Conservation (phyloP, 2,888 invertebrate species). For the Neoascia interrupta region DNA sequence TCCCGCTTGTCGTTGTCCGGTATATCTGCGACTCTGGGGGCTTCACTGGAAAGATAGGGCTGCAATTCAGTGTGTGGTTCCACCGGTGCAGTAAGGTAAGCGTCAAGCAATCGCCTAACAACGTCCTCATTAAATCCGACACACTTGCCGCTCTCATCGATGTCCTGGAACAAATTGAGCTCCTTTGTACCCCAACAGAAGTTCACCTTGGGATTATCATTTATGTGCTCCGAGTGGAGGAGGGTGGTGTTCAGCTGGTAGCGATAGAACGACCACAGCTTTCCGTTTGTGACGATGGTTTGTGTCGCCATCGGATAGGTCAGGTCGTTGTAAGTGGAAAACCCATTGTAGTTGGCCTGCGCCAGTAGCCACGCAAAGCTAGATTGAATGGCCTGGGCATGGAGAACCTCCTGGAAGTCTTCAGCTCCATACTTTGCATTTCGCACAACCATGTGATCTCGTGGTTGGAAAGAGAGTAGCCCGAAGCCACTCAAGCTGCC, state of each 20-base stretch:
- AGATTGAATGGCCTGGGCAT: conserved; percentile 87
- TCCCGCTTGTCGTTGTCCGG: conserved; percentile 84
- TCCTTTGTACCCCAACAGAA: conserved; percentile 89
- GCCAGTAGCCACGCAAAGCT: conserved; percentile 90
- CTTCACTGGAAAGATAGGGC: conserved; percentile 84
- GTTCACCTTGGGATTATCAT: conserved; percentile 86
- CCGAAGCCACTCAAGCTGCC: conserved; percentile 90
- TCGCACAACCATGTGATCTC: conserved; percentile 82
- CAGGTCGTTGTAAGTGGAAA: conserved; percentile 93
- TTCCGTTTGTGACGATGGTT: conserved; percentile 93
- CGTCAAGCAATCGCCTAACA: conserved; percentile 86
- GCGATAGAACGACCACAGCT: conserved; percentile 90
- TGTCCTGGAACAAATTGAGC: conserved; percentile 86
- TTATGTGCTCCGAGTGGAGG: conserved; percentile 83
- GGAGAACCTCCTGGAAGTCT: conserved; percentile 84
- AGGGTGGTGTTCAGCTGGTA: conserved; percentile 95
- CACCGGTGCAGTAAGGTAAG: conserved; percentile 86
- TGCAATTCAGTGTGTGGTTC: conserved; percentile 84
- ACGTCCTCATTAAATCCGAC: conserved; percentile 90
- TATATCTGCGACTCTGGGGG: conserved; percentile 84
- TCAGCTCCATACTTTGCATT: conserved; percentile 80
- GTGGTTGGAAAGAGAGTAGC: conserved; percentile 86
- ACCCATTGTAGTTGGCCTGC: conserved; percentile 92
- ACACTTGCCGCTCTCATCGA: conserved; percentile 85
- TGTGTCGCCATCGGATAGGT: conserved; percentile 95